Percentiles rank a stretch among this genome's conserved stretches.
phyloP scores from a whole-genome alignment of 2,797 vertebrate genomes.

The Hoplostethus atlanticus region DNA sequence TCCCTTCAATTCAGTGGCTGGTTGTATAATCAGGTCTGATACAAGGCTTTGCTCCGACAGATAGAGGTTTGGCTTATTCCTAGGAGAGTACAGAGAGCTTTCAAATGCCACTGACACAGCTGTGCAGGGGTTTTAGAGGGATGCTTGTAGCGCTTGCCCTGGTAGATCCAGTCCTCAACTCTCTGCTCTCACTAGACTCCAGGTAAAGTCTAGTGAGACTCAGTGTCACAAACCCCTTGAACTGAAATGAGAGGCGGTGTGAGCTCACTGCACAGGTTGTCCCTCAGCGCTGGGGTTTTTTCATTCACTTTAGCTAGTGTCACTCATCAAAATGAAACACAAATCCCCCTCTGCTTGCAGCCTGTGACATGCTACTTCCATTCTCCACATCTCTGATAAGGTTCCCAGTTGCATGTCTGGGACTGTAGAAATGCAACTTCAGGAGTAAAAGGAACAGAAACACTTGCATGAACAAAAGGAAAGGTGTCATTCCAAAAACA shows the following conservation, averaged over 20 bases:
- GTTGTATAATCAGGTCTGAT: conserved; percentile 52
- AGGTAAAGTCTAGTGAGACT: conserved; percentile 12
- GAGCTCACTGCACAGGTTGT: conserved; percentile 18
- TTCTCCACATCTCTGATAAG: conserved; percentile 55
- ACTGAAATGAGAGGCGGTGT: conserved; percentile 25
- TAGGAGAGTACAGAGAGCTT: conserved; percentile 30
- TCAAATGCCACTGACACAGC: conserved; percentile 39
- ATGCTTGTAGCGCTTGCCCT: neutral
- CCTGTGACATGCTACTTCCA: conserved; percentile 40
- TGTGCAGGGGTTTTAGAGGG: conserved; percentile 19
- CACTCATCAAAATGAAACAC: conserved; percentile 51
- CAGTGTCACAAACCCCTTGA: neutral
- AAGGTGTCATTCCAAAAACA: neutral
- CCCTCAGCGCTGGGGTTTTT: conserved; percentile 22
- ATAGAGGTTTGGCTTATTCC: conserved; percentile 36
- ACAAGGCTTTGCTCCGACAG: conserved; percentile 37
- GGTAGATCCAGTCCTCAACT: conserved; percentile 35
- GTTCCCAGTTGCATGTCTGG: conserved; percentile 21
- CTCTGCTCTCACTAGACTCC: conserved; percentile 13
- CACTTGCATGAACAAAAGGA: neutral
- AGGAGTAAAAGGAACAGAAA: conserved; percentile 15
- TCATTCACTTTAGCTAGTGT: conserved; percentile 41
- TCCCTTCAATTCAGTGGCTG: conserved; percentile 16
- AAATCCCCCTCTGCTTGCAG: conserved; percentile 33
- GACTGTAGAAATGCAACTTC: conserved; percentile 8